Evolutionary conservation across 2,888 invertebrate species (phyloP), one percentile per base, ranked within the genome.

Genomic region (Seira ritae): DNA sequence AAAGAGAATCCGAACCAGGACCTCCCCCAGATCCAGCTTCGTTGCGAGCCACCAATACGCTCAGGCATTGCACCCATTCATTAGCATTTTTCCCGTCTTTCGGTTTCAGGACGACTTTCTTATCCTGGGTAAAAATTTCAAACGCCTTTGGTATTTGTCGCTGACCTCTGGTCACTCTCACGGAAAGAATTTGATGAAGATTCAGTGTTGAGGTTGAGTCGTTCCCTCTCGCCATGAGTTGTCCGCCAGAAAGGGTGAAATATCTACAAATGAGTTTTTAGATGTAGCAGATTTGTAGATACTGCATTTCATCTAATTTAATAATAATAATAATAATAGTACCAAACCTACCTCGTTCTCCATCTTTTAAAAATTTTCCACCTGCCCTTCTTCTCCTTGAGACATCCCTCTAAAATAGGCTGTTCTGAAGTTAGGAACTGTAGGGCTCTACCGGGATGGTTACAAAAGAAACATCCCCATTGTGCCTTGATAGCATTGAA

Each of bases 391-490:
- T 97, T 97, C 92, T 97, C 97, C 91, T 97, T 97, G 60, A 97
- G 91, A 90, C 96, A 96, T 0, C 97, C 97, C 90, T 97, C 96
- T 88, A 97, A 96, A 89, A 97, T 96, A 50, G 97, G 97, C 90
- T 94, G 94, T 20, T 96, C 95, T 0, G 85, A 85, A 2, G 85
- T 84, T 55, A 97, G 92, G 91, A 97, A 96, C 6, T 96, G 96
- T 2, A 95, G 94, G 4, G 97, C 96, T 87, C 96, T 93, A 17
- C 81, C 80, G 8, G 98, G 97, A 91, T 97, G 96, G 90, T 96
- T 96, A 91, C 98, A 98, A 87, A 97, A 93, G 91, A 97, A 97
- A 91, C 98, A 98, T 74, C 96, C 96, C 98, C 98, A 98, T 87
- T 91, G 91, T 68, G 91, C 91, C 70, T 92, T 92, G 1, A 92